Conservation (phyloP, 2,888 invertebrate species). For the Amblyteles armatorius region DNA sequence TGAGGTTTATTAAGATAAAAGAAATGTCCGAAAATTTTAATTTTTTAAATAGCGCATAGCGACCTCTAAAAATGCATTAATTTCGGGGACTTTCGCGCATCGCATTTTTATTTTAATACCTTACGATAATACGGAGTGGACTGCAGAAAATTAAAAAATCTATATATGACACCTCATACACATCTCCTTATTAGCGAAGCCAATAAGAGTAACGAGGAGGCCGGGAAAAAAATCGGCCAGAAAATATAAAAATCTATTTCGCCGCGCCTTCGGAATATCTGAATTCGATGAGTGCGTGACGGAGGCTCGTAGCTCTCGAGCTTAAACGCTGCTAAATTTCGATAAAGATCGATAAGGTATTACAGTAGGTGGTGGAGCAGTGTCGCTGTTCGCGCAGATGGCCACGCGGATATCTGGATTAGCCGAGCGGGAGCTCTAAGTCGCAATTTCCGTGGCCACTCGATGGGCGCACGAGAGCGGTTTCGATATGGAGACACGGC, state of each 20-base stretch:
- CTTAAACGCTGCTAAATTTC: constrained; percentile 26
- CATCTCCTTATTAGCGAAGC: neutral
- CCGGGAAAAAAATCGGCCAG: neutral
- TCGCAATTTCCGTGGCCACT: constrained; percentile 43
- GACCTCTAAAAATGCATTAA: no score
- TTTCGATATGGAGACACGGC: constrained; percentile 26
- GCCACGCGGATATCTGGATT: constrained; percentile 27
- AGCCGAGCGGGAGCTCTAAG: constrained; percentile 9
- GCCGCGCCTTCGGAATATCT: neutral
- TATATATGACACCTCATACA: no score
- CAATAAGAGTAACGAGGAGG: neutral
- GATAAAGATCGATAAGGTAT: constrained; percentile 13
- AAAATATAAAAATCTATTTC: neutral
- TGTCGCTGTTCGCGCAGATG: constrained; percentile 14
- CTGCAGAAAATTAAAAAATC: no score
- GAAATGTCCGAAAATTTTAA: no score
- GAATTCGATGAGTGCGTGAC: constrained; percentile 51
- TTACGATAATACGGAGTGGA: no score
- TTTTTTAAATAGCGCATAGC: no score
- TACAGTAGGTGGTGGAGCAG: neutral
- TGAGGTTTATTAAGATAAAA: no score
- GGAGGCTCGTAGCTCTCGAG: constrained; percentile 35
- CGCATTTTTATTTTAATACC: no score
- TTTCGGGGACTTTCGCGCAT: no score
- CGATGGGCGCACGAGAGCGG: constrained; percentile 26